These are phyloP conservation scores for Epinephelus lanceolatus DNA, from an alignment of 2,113 vertebrate genomes.

Conservation along the genomic window DNA sequence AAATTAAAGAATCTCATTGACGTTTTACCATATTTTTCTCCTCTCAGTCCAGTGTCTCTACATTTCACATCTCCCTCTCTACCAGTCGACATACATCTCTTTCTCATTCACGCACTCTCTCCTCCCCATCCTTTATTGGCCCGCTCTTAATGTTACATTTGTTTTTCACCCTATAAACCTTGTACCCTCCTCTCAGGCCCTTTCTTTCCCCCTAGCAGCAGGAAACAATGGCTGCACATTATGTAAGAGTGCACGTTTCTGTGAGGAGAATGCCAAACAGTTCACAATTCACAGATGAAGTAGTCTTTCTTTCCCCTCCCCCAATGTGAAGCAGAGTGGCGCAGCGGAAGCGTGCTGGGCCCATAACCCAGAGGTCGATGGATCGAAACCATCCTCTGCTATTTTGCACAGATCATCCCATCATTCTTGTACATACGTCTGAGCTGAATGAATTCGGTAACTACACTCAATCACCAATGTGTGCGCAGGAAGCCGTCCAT, in stretches of 20 bases:
- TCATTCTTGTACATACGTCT: fast-evolving
- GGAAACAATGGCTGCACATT: conserved; percentile 50
- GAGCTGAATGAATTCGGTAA: fast-evolving
- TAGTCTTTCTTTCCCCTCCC: fast-evolving
- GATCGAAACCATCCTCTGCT: conserved; percentile 90
- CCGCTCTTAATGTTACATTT: background rate
- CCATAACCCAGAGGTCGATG: conserved; percentile 90
- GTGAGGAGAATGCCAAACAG: conserved; percentile 74
- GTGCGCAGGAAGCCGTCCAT: too few species aligned
- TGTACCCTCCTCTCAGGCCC: background rate
- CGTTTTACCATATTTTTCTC: too few species aligned
- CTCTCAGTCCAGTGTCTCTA: background rate
- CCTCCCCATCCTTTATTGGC: background rate
- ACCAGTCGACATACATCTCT: background rate
- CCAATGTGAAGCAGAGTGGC: conserved; percentile 79
- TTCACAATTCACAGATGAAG: background rate
- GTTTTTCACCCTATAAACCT: background rate
- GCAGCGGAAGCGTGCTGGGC: conserved; percentile 90
- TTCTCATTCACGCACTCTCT: background rate
- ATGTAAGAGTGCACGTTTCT: conserved; percentile 41
- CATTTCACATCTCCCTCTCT: background rate
- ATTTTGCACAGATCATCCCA: background rate
- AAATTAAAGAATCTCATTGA: background rate
- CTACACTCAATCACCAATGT: too few species aligned
- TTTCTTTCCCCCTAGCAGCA: background rate